These are phyloP conservation scores for Choristoneura fumiferana DNA, from an alignment of 1,140 invertebrate genomes.

Conservation along the genomic window DNA sequence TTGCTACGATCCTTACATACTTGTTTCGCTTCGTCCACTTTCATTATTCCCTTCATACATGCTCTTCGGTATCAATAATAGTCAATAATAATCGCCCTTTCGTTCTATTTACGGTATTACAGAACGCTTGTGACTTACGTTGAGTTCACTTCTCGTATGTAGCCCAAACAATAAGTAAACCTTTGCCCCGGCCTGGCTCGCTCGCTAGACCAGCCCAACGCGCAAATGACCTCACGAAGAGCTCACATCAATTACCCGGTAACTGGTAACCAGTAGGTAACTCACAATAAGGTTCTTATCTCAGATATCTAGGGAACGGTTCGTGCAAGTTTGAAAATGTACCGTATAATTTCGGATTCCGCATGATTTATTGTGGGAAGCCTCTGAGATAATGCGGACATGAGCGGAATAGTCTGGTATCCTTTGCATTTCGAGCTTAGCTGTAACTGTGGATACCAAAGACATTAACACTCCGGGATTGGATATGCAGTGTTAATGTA, in stretches of 20 bases:
- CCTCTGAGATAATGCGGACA: background rate
- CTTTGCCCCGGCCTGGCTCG: background rate
- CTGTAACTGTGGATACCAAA: conserved; percentile 2
- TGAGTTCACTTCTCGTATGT: too few relatives aligned
- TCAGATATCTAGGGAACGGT: conserved; percentile 16
- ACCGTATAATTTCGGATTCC: conserved; percentile 18
- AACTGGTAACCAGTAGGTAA: conserved; percentile 21
- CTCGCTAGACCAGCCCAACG: conserved; percentile 18
- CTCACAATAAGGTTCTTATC: conserved; percentile 23
- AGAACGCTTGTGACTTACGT: too few relatives aligned
- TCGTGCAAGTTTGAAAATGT: conserved; percentile 28
- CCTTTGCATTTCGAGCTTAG: background rate
- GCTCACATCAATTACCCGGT: conserved; percentile 34
- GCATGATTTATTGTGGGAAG: conserved; percentile 16
- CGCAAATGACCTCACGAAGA: conserved; percentile 32
- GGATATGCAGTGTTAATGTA: background rate
- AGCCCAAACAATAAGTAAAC: background rate
- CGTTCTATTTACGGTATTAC: too few relatives aligned
- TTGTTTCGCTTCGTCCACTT: too few relatives aligned
- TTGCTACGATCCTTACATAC: too few relatives aligned
- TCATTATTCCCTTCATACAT: too few relatives aligned
- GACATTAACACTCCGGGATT: conserved; percentile 2
- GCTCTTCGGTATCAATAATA: too few relatives aligned
- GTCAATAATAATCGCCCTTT: too few relatives aligned
- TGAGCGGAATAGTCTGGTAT: background rate